Conservation (phyloP, 2,888 invertebrate genomes). For the Neoaliturus tenellus region DNA sequence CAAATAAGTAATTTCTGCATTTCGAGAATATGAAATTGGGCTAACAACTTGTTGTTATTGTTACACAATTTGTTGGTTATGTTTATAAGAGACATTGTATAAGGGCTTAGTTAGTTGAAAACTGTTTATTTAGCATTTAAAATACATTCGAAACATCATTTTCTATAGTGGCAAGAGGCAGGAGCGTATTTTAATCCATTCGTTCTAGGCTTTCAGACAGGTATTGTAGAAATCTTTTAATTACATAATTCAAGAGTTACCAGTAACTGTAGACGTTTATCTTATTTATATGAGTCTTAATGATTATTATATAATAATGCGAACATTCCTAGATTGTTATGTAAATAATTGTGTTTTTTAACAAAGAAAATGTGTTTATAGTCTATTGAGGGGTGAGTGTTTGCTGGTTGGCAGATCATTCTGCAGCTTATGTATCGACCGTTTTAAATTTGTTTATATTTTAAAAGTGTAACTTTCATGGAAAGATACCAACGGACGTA, state of each 20-base stretch:
- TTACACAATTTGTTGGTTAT: constrained; percentile 44
- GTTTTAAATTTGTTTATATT: constrained; percentile 48
- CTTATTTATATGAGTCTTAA: constrained; percentile 63
- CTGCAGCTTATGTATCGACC: constrained; percentile 47
- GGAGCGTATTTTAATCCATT: constrained; percentile 62
- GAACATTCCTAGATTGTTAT: constrained; percentile 67
- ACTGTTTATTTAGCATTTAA: constrained; percentile 50
- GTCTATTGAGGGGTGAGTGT: constrained; percentile 60
- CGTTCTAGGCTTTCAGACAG: constrained; percentile 64
- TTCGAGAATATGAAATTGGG: background rate
- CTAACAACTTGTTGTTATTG: constrained; percentile 45
- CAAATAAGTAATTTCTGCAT: background rate
- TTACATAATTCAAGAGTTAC: constrained; percentile 63
- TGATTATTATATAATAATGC: constrained; percentile 65
- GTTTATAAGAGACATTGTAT: constrained; percentile 37
- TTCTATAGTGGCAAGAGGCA: constrained; percentile 64
- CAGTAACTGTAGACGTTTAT: constrained; percentile 65
- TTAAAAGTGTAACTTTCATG: constrained; percentile 46
- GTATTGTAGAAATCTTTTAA: constrained; percentile 64
- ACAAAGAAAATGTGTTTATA: constrained; percentile 65
- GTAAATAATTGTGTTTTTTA: constrained; percentile 66
- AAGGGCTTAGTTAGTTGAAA: constrained; percentile 45
- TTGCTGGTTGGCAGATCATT: constrained; percentile 46
- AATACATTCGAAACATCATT: constrained; percentile 65
- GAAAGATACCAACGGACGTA: constrained; percentile 62